Percentiles rank a stretch among this genome's conserved stretches.
phyloP scores from a whole-genome alignment of 92 coral and sea anemone genomes.

The Zoanthus sansibaricus region DNA sequence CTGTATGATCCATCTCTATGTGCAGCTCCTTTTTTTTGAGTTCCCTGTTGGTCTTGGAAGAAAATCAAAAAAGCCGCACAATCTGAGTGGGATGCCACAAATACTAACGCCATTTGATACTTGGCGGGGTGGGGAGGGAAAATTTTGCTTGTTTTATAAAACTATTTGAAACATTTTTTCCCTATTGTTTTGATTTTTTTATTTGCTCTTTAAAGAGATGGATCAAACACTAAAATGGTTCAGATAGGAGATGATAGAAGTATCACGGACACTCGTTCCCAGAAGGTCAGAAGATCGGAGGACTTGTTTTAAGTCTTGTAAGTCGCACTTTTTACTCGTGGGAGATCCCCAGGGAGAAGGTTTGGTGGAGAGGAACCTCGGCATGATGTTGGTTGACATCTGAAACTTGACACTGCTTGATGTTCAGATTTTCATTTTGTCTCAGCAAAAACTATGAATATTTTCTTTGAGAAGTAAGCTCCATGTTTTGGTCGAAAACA shows the following conservation, averaged over 20 bases:
- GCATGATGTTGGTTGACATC: slow-evolving; percentile 41
- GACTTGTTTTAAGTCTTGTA: too few species aligned
- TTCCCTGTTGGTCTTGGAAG: slow-evolving; percentile 70
- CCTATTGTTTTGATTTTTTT: neutral
- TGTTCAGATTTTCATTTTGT: neutral
- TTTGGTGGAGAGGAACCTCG: slow-evolving; percentile 11
- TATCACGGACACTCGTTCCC: too few species aligned
- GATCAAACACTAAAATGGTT: neutral
- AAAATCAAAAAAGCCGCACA: slow-evolving; percentile 70
- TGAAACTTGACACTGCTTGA: slow-evolving; percentile 21
- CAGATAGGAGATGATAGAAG: too few species aligned
- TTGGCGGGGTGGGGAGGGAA: neutral
- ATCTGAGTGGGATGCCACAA: slow-evolving; percentile 44
- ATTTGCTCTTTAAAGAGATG: neutral
- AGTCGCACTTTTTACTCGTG: neutral
- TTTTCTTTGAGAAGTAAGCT: neutral
- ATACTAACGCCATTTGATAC: slow-evolving; percentile 1
- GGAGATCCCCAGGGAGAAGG: neutral
- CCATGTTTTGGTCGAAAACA: neutral
- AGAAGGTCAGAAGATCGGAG: neutral
- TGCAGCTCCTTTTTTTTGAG: slow-evolving; percentile 2
- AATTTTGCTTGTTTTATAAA: neutral
- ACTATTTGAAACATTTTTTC: neutral
- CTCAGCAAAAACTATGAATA: neutral
- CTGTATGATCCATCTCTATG: neutral